Evolutionary conservation across 2,888 invertebrate species (phyloP), one percentile per base, ranked within the genome.

Genomic region (Linnaemya vulpina): DNA sequence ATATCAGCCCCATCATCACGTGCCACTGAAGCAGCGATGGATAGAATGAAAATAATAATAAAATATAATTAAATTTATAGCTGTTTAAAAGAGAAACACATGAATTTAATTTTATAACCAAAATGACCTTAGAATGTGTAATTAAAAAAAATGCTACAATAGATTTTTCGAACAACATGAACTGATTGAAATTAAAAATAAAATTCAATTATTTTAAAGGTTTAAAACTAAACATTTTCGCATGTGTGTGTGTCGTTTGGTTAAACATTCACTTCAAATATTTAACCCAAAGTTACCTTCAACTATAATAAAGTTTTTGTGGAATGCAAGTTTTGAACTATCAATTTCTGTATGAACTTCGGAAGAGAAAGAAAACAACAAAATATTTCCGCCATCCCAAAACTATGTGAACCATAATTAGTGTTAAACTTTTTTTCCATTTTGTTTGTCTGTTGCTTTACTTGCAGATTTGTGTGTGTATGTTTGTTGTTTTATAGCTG

Each of bases 331-430:
- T 25, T 74, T 74, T 11, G 15, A 49, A 38, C 38, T 43, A 30
- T 8, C 71, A 73, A 35, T 35, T 71, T 17, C 46, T 20, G 20
- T 40, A 40, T 70, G 43, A 67, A 49, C 43, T 40, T 11, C 13
- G 43, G 43, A 13, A 22, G 15, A 40, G 51, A 79, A 63, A 62
- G 55, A 20, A 30, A 30, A 40, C 30, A 63, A 65, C 70, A 75
- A 65, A n/a, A 75, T 43, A 70, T 71, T 75, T 77, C 38, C 65
- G 49, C 43, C 71, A 22, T 74, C 62, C 70, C 51, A 55, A 80
- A 84, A 75, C 55, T 71, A 71, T 80, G 58, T 80, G 75, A 84
- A 76, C 70, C 71, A 79, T 79, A 84, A 83, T 84, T 71, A 79
- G 74, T 68, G 60, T 63, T 65, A 75, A 84, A 79, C 68, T 74